phyloP scores from a whole-genome alignment of 64 coral and sea anemone genomes.

The Porites australiensis region DNA sequence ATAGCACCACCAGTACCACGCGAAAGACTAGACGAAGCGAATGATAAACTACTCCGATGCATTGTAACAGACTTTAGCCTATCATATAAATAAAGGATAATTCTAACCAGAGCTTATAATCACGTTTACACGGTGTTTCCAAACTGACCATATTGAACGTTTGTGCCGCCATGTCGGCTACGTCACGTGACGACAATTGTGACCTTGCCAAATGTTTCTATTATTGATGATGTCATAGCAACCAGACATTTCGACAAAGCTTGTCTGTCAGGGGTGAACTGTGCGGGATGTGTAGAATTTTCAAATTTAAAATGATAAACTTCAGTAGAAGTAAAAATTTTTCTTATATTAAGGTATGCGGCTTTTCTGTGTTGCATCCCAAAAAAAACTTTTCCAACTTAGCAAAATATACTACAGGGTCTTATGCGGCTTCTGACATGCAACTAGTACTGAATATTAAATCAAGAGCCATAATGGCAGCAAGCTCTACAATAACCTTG shows the following conservation, averaged over 20 bases:
- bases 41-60: background rate
- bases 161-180: constrained; percentile 25
- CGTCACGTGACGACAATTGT: constrained; percentile 47
- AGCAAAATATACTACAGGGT: too few species aligned
- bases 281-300: too few species aligned
- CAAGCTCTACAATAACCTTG: too few species aligned
- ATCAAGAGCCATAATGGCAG: too few species aligned
- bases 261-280: background rate
- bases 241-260: constrained; percentile 11
- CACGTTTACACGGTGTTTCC: background rate
- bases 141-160: background rate
- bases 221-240: constrained; percentile 50
- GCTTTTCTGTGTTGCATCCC: too few species aligned
- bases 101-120: background rate
- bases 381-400: too few species aligned
- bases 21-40: background rate
- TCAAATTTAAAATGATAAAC: too few species aligned
- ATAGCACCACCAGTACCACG: background rate
- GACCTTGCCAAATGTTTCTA: background rate
- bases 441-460: too few species aligned
- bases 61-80: constrained; percentile 19
- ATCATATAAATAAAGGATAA: background rate
- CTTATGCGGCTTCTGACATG: too few species aligned
- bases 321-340: too few species aligned
- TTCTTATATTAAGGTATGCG: too few species aligned